Evolutionary conservation across 1,140 invertebrate species (phyloP).

Genomic region (Camponotus floridanus): DNA sequence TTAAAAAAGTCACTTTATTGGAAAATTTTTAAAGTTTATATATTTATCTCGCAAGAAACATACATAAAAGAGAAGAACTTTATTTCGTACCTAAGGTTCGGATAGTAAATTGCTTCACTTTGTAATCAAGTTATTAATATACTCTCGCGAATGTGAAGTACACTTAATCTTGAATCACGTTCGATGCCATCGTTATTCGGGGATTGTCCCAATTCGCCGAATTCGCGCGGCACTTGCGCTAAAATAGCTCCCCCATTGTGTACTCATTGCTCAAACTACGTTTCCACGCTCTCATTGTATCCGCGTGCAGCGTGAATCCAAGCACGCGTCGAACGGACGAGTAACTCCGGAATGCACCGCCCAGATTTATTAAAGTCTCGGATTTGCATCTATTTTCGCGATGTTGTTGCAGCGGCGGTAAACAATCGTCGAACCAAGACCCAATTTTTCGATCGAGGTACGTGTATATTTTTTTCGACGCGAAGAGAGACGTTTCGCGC

Average conservation of each 20-base stretch:
- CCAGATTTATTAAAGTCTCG: slow-evolving; percentile 28
- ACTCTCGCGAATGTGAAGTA: background rate
- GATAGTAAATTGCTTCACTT: background rate
- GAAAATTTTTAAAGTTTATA: too few species aligned
- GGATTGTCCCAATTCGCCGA: slow-evolving; percentile 26
- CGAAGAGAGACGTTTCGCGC: background rate
- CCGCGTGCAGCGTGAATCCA: slow-evolving; percentile 3
- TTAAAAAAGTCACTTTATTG: too few species aligned
- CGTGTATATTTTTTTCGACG: slow-evolving; percentile 8
- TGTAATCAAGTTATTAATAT: background rate
- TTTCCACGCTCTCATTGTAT: slow-evolving; percentile 27
- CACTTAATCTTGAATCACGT: background rate
- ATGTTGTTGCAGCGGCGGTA: background rate
- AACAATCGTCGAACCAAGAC: background rate
- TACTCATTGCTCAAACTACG: slow-evolving; percentile 27
- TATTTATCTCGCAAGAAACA: background rate
- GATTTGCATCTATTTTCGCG: slow-evolving; percentile 20
- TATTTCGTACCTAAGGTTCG: background rate
- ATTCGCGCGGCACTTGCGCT: slow-evolving; percentile 24
- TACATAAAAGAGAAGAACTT: background rate
- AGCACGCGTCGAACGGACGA: slow-evolving; percentile 16
- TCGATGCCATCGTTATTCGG: slow-evolving; percentile 36
- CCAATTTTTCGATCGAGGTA: background rate
- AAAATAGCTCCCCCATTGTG: slow-evolving; percentile 28
- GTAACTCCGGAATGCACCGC: slow-evolving; percentile 17